Evolutionary conservation across 2,113 vertebrate genomes (phyloP).

Genomic region (Trinectes maculatus): DNA sequence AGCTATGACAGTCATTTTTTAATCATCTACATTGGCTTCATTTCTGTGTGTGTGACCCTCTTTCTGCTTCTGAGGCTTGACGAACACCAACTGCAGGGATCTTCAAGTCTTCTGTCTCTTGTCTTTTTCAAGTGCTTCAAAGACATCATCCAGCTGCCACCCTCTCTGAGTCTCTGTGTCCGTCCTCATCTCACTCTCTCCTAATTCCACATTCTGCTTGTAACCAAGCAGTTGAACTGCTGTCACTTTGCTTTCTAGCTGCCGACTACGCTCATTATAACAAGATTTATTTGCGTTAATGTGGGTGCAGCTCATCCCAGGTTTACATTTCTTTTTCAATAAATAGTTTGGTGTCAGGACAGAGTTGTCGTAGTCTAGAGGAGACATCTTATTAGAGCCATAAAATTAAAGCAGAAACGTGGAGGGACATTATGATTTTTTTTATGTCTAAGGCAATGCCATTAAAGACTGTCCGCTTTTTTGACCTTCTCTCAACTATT

Average conservation of each 20-base stretch:
- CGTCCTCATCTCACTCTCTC: constrained; percentile 21
- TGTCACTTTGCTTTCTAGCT: background rate
- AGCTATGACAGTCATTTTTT: too few species aligned
- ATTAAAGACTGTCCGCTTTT: constrained; percentile 13
- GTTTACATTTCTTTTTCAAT: background rate
- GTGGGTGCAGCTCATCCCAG: background rate
- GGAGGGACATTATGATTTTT: background rate
- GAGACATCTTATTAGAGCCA: too few species aligned
- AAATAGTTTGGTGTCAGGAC: background rate
- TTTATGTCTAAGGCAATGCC: background rate
- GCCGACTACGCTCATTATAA: background rate
- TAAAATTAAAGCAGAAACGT: background rate
- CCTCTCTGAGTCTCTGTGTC: constrained; percentile 29
- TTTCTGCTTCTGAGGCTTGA: constrained; percentile 4
- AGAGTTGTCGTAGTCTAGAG: background rate
- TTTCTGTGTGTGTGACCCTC: background rate
- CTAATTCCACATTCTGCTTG: constrained; percentile 50
- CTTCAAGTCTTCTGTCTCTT: constrained; percentile 30
- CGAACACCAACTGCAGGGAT: constrained; percentile 20
- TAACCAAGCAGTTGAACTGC: constrained; percentile 27
- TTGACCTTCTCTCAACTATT: constrained; percentile 1
- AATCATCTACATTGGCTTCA: too few species aligned
- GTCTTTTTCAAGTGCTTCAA: constrained; percentile 54
- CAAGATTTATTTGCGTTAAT: background rate
- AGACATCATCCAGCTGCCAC: constrained; percentile 44